Evolutionary conservation across 2,113 vertebrate species (phyloP).

Genomic region (Protomyctophum bolini): DNA sequence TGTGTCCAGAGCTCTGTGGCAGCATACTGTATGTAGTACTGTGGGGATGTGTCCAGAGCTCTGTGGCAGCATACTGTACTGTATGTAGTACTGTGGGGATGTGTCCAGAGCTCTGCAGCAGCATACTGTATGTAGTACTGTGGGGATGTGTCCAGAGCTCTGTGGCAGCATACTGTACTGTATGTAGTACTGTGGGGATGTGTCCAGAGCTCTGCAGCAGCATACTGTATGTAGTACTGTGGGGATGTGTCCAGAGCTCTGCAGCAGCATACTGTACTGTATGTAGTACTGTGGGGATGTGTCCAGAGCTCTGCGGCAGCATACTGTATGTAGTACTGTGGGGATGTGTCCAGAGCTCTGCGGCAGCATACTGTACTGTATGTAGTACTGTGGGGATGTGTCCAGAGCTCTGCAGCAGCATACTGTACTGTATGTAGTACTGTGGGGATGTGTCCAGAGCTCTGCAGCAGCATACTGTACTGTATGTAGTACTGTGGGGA

Average conservation of each 20-base stretch:
- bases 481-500: slow-evolving; percentile 8
- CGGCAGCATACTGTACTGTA: too few relatives aligned
- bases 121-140: neutral
- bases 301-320: slow-evolving; percentile 37
- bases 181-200: slow-evolving; percentile 9
- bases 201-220: slow-evolving; percentile 35
- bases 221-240: neutral
- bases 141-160: slow-evolving; percentile 17
- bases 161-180: too few relatives aligned
- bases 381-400: slow-evolving; percentile 12
- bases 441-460: slow-evolving; percentile 13
- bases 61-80: too few relatives aligned
- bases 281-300: slow-evolving; percentile 9
- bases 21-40: neutral
- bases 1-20: slow-evolving; percentile 37
- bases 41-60: slow-evolving; percentile 15
- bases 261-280: too few relatives aligned
- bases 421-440: neutral
- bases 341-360: slow-evolving; percentile 20
- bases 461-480: too few relatives aligned
- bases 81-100: slow-evolving; percentile 7
- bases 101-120: slow-evolving; percentile 36
- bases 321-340: neutral
- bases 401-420: slow-evolving; percentile 34
- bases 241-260: slow-evolving; percentile 17